Base-by-base conservation (phyloP, 23 tunicate genomes). In the Halocynthia roretzi region DNA sequence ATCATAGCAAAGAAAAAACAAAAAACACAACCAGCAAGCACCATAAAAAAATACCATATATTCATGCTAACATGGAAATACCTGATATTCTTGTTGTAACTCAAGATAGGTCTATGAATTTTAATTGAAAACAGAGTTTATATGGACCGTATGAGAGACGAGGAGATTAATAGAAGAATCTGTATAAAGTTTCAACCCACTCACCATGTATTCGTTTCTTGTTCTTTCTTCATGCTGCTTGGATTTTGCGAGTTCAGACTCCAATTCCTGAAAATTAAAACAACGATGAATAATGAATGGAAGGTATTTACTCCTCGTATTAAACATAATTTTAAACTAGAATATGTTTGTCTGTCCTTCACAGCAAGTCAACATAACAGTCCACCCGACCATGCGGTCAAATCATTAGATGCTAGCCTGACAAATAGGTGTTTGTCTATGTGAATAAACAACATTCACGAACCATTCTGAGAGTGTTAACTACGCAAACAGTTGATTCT, bases 41-140 rank as follows among this genome's bases (percentile, higher is more conserved):
- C 21, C 72, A 68, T 12, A n/a, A 17, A 68, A 60, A 58, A 58
- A 53, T 58, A 76, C 21, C 50, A 20, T 19, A n/a, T 51, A 19
- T 21, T 72, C 77, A 17, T 14, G 85, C 15, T 31, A 31, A 31
- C 77, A 69, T 53, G 56, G 62, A 57, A 76, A 62, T 92, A 92
- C 98, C 98, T 92, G 92, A 57, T 82, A 92, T 77, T 92, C 98
- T 62, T 92, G 93, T 70, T 92, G 91, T 63, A 92, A 86, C 17
- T 74, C 78, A 74, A 54, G 20, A 54, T 8, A 74, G n/a, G 78
- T 54, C 78, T 74, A 54, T 2, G 78, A 50, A 74, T 53, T 44
- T 31, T 31, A 31, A 31, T 31, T 31, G 44, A 31, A 31, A 31
- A 54, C 48, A 65, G 31, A 15, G 9, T 11, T 65, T 11, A 10